Evolutionary conservation across 2,113 vertebrate genomes (phyloP).

Genomic region (Lontra canadensis): DNA sequence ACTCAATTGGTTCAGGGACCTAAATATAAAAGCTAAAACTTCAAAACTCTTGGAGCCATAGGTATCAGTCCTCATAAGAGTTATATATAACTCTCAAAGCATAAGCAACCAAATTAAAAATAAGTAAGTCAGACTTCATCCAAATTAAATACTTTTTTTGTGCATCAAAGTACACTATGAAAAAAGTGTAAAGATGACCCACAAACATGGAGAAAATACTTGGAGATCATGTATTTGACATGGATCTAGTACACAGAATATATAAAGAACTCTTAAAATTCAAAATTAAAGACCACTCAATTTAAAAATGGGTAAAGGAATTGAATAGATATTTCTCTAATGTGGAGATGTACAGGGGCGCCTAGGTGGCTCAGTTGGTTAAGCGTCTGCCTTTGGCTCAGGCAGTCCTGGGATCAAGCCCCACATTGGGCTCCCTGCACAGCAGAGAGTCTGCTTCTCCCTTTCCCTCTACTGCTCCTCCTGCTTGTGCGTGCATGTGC

Average conservation of each 20-base stretch:
- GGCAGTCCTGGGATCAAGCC: too few relatives aligned
- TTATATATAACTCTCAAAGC: neutral
- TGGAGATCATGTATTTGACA: neutral
- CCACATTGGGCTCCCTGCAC: too few relatives aligned
- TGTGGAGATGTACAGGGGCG: neutral
- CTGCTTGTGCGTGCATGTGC: too few relatives aligned
- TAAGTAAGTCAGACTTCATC: neutral
- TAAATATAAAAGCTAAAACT: neutral
- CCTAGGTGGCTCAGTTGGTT: neutral
- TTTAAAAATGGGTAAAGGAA: neutral
- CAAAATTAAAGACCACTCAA: neutral
- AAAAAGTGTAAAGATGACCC: neutral
- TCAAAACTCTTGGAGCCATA: neutral
- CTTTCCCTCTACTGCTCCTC: too few relatives aligned
- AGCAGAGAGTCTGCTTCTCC: too few relatives aligned
- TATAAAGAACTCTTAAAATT: neutral
- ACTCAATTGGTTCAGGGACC: neutral
- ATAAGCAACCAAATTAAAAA: neutral
- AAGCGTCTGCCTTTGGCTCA: too few relatives aligned
- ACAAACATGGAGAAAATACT: neutral
- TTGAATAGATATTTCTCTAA: neutral
- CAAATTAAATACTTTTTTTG: neutral
- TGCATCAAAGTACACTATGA: neutral
- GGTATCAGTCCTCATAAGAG: neutral
- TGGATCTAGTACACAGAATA: neutral